Conservation (phyloP, 53 echinoderm and acorn worm species). For the Echinarachnius parma region DNA sequence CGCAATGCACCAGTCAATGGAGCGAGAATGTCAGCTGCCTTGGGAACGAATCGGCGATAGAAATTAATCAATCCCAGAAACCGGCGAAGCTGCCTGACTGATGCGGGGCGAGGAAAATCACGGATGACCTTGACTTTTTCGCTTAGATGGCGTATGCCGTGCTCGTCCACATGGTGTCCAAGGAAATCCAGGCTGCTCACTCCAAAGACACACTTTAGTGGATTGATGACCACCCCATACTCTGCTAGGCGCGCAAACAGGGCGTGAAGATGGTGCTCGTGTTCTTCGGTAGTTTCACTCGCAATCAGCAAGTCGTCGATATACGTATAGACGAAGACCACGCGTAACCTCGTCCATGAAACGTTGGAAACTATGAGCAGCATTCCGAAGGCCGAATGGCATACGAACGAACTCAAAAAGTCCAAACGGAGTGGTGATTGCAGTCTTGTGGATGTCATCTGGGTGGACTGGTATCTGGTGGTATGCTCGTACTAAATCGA, state of each 20-base stretch:
- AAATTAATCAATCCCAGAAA: no score
- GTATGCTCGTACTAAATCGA: no score
- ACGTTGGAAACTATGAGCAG: slow-evolving; percentile 46
- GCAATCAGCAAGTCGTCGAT: slow-evolving; percentile 50
- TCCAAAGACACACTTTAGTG: slow-evolving; percentile 39
- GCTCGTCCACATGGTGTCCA: no score
- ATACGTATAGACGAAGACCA: slow-evolving; percentile 45
- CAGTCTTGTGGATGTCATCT: no score
- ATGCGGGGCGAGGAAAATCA: slow-evolving; percentile 17
- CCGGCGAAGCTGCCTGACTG: slow-evolving; percentile 27
- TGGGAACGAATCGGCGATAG: no score
- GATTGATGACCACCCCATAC: slow-evolving; percentile 43
- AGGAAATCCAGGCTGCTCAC: slow-evolving; percentile 22
- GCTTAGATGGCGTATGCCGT: no score
- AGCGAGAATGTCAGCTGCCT: no score
- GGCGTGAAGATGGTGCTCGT: slow-evolving; percentile 34
- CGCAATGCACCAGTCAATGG: no score
- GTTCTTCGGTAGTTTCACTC: slow-evolving; percentile 23
- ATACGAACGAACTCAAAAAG: slow-evolving; percentile 47
- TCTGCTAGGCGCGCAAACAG: slow-evolving; percentile 33
- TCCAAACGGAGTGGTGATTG: slow-evolving; percentile 51
- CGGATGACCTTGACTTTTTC: slow-evolving; percentile 5
- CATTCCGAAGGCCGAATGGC: slow-evolving; percentile 54
- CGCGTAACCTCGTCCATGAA: slow-evolving; percentile 43
- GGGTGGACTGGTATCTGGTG: no score